Evolutionary conservation across 2,797 vertebrate species (phyloP).

Genomic region (Cynodonichthys magdalenae): DNA sequence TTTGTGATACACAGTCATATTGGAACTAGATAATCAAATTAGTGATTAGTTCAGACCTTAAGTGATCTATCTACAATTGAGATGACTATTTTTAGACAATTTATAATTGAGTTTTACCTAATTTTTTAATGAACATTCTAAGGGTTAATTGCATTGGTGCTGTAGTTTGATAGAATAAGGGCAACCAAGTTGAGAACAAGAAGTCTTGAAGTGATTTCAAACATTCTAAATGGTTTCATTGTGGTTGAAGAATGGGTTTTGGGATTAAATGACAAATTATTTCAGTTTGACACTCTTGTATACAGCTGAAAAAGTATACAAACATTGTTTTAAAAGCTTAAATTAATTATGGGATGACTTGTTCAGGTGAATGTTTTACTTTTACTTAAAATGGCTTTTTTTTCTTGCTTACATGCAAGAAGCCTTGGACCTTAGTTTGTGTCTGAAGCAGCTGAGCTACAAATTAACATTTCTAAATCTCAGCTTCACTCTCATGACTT

Average conservation of each 20-base stretch:
- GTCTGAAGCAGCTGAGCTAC: no score
- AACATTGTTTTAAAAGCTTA: no score
- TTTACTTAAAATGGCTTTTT: no score
- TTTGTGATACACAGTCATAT: slow-evolving; percentile 17
- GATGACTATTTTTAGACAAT: slow-evolving; percentile 76
- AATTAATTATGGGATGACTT: no score
- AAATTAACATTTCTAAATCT: neutral
- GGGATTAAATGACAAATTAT: no score
- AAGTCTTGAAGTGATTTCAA: slow-evolving; percentile 43
- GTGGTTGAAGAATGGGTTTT: neutral
- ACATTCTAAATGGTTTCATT: slow-evolving; percentile 27
- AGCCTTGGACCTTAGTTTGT: no score
- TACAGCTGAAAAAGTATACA: neutral
- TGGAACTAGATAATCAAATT: slow-evolving; percentile 33
- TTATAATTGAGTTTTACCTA: slow-evolving; percentile 68
- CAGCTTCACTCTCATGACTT: neutral
- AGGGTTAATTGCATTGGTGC: slow-evolving; percentile 75
- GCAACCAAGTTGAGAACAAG: slow-evolving; percentile 54
- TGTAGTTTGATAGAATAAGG: slow-evolving; percentile 66
- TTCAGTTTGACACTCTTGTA: neutral
- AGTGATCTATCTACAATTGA: slow-evolving; percentile 62
- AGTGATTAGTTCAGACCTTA: slow-evolving; percentile 60
- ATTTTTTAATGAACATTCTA: slow-evolving; percentile 67
- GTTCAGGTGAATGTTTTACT: no score
- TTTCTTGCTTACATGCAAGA: no score